Evolutionary conservation across 2,888 invertebrate species (phyloP).

Genomic region (Caenorhabditis drosophilae): DNA sequence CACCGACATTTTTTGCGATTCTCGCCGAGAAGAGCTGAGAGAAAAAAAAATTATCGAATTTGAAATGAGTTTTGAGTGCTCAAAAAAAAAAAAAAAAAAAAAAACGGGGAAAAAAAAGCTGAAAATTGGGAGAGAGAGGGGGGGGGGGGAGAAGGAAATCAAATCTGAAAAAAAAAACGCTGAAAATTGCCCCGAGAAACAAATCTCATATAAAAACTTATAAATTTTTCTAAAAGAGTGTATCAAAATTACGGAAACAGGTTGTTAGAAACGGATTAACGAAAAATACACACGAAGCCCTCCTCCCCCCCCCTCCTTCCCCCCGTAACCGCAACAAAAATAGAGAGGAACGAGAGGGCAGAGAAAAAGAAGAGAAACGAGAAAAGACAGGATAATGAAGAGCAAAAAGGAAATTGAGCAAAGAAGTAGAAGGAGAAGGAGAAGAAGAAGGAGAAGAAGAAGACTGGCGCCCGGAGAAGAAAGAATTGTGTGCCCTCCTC

Average conservation of each 20-base stretch:
- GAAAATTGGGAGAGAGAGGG: too few relatives aligned
- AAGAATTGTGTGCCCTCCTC: background rate
- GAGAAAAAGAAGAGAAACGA: background rate
- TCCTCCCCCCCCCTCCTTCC: too few relatives aligned
- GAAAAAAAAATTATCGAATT: background rate
- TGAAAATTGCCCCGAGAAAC: background rate
- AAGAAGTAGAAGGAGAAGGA: background rate
- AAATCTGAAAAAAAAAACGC: background rate
- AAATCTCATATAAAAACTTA: too few relatives aligned
- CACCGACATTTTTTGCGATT: conserved; percentile 33
- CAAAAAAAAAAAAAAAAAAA: background rate
- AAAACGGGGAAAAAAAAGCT: background rate
- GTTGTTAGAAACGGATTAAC: too few relatives aligned
- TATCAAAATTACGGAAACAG: too few relatives aligned
- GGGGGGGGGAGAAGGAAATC: too few relatives aligned
- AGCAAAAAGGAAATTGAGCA: conserved; percentile 11
- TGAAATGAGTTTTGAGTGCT: background rate
- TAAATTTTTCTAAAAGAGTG: too few relatives aligned
- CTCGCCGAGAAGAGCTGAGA: background rate
- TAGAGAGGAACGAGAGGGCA: background rate
- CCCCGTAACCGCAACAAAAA: too few relatives aligned
- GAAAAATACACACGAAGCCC: too few relatives aligned
- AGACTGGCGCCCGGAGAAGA: background rate
- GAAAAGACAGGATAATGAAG: conserved; percentile 19
- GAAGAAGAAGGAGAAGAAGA: background rate